phyloP scores from a whole-genome alignment of 2,888 invertebrate species.

The Drosophila aldrichi region DNA sequence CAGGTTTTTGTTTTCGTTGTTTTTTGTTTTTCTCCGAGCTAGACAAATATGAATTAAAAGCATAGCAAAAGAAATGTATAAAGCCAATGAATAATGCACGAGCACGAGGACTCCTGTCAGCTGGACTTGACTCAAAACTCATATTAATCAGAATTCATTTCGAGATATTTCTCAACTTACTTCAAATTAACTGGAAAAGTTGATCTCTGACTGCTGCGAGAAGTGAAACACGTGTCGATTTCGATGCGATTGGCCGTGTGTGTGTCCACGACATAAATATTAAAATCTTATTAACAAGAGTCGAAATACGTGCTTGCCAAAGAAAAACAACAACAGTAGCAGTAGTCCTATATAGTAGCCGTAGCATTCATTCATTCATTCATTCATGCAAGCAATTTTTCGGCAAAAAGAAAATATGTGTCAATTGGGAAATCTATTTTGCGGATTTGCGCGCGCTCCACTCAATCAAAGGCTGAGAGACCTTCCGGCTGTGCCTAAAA shows the following conservation, averaged over 20 bases:
- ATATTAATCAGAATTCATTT: conserved; percentile 14
- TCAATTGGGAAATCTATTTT: conserved; percentile 81
- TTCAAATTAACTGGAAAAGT: conserved; percentile 5
- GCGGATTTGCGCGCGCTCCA: conserved; percentile 77
- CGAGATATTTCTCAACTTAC: conserved; percentile 3
- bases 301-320: conserved; percentile 33
- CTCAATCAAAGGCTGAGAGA: conserved; percentile 72
- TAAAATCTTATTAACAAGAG: conserved; percentile 68
- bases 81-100: conserved; percentile 20
- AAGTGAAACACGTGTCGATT: conserved; percentile 16
- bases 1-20: conserved; percentile 13
- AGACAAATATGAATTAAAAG: conserved; percentile 40
- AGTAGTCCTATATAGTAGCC: conserved; percentile 3
- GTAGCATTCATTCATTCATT: conserved; percentile 40
- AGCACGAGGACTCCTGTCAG: background rate
- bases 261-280: conserved; percentile 61
- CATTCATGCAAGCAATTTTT: conserved; percentile 43
- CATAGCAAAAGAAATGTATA: conserved; percentile 13
- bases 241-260: background rate
- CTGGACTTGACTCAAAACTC: background rate
- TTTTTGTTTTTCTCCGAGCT: conserved; percentile 9
- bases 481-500: conserved; percentile 66
- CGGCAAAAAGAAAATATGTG: conserved; percentile 68
- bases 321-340: background rate
- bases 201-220: background rate